Conservation (phyloP, 2,113 vertebrate species). For the Zosterops pallidus region DNA sequence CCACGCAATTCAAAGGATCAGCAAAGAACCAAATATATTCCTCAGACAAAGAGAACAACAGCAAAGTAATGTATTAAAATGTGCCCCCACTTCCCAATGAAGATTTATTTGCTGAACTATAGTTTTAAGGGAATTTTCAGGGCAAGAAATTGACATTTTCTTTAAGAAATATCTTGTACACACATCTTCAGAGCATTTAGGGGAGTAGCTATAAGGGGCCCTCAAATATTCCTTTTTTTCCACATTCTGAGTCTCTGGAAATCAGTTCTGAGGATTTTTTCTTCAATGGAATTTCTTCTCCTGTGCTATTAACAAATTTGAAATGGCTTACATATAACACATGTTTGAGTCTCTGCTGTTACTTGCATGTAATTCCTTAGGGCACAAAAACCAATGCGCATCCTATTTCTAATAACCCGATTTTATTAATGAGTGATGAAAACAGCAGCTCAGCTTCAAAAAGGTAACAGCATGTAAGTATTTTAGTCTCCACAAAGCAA, state of each 20-base stretch:
- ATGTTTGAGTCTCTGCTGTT: background rate
- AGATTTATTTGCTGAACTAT: background rate
- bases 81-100: rapidly evolving
- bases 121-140: background rate
- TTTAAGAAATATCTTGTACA: background rate
- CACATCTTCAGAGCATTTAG: background rate
- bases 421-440: background rate
- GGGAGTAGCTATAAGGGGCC: background rate
- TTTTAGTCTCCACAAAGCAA: background rate
- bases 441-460: background rate
- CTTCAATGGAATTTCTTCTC: background rate
- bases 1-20: background rate
- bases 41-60: background rate
- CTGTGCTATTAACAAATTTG: background rate
- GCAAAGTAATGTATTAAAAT: background rate
- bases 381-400: background rate
- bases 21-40: background rate
- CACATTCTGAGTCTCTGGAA: background rate
- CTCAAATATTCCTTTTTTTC: background rate
- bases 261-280: background rate
- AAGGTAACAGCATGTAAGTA: background rate
- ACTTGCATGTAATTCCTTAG: background rate
- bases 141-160: background rate
- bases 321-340: background rate
- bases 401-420: background rate